Conservation (phyloP, 2,113 vertebrate genomes). For the Dicentrarchus labrax region DNA sequence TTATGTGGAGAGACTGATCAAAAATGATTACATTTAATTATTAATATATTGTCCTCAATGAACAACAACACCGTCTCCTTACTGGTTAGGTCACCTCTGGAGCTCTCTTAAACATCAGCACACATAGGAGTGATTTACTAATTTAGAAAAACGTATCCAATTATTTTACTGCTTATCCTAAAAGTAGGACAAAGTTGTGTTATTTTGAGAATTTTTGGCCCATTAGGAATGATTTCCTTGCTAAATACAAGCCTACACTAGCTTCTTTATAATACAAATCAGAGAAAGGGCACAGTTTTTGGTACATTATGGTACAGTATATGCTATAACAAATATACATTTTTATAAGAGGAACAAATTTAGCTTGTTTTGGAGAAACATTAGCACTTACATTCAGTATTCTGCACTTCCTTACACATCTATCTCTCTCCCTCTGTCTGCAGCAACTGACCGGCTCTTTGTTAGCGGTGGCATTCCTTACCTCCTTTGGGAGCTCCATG, state of each 20-base stretch:
- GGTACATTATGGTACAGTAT: too few relatives aligned
- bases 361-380: not conserved
- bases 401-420: not conserved
- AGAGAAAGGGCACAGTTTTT: too few relatives aligned
- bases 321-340: not conserved
- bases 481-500: constrained; percentile 94
- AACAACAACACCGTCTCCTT: too few relatives aligned
- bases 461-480: constrained; percentile 88
- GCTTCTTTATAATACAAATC: too few relatives aligned
- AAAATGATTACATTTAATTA: too few relatives aligned
- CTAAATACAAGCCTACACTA: too few relatives aligned
- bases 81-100: not conserved
- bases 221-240: too few relatives aligned
- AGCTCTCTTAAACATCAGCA: not conserved
- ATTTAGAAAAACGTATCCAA: not conserved
- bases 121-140: not conserved
- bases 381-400: not conserved
- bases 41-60: too few relatives aligned
- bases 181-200: not conserved
- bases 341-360: not conserved
- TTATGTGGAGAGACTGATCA: too few relatives aligned
- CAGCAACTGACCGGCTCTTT: constrained; percentile 89
- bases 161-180: not conserved
- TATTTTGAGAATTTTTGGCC: too few relatives aligned
- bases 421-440: constrained; percentile 12